Percentiles rank a stretch among this genome's conserved stretches.
These are phyloP conservation scores for Diplodus puntazzo DNA, from an alignment of 2,797 vertebrate genomes.

Conservation along the genomic window DNA sequence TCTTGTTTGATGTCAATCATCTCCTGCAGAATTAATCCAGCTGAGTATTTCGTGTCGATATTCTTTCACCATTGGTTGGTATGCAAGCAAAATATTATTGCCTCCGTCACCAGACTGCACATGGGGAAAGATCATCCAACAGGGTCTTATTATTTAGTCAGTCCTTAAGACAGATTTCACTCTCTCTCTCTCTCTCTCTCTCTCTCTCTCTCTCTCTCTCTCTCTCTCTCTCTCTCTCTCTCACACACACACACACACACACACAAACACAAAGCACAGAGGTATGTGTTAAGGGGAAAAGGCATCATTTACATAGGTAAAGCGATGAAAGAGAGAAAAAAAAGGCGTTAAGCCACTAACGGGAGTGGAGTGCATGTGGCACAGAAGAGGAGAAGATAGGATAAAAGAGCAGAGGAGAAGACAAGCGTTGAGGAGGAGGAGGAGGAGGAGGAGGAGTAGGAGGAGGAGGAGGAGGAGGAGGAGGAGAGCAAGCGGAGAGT, in stretches of 20 bases:
- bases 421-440: conserved; percentile 37
- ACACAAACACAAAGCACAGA: conserved; percentile 31
- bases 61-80: conserved; percentile 28
- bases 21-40: conserved; percentile 29
- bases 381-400: conserved; percentile 29
- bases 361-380: conserved; percentile 15
- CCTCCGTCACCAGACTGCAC: conserved; percentile 43
- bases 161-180: conserved; percentile 49
- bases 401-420: conserved; percentile 51
- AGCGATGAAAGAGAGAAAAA: conserved; percentile 43
- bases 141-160: conserved; percentile 53
- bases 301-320: conserved; percentile 63
- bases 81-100: conserved; percentile 36
- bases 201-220: too few relatives aligned
- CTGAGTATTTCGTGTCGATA: conserved; percentile 32
- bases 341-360: conserved; percentile 52
- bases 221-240: too few relatives aligned
- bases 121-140: conserved; percentile 40
- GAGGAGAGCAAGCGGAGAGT: conserved; percentile 32
- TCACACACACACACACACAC: conserved; percentile 21
- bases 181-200: not conserved
- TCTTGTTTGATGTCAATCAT: conserved; percentile 22
- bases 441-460: conserved; percentile 23
- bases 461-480: conserved; percentile 30
- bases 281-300: conserved; percentile 49